These are phyloP conservation scores for Lytechinus variegatus DNA, from an alignment of 35 echinoderm and acorn worm species.

Conservation along the genomic window DNA sequence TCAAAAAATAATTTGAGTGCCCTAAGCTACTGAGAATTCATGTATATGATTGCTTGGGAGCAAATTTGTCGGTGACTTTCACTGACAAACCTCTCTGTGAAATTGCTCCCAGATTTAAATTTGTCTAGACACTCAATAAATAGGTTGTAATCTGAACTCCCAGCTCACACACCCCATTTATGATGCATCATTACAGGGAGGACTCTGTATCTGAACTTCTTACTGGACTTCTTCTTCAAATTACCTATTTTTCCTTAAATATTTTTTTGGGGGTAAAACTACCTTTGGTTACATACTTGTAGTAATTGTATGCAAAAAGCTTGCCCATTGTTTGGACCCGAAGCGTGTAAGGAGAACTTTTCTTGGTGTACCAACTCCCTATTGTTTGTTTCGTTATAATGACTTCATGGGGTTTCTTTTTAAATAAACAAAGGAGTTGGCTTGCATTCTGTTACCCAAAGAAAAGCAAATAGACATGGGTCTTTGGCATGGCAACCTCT, in stretches of 20 bases:
- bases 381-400: background rate
- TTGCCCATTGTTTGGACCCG: background rate
- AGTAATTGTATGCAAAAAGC: background rate
- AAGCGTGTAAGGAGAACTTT: background rate
- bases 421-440: background rate
- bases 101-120: too few species aligned
- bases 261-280: background rate
- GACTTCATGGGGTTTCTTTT: background rate
- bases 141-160: too few species aligned
- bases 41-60: too few species aligned
- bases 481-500: background rate
- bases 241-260: background rate
- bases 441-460: background rate
- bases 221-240: too few species aligned
- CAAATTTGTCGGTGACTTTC: too few species aligned
- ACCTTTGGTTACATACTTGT: background rate
- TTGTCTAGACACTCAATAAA: too few species aligned
- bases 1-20: too few species aligned
- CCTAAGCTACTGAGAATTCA: too few species aligned
- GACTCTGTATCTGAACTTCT: too few species aligned
- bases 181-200: too few species aligned
- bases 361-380: background rate
- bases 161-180: too few species aligned
- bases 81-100: too few species aligned
- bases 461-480: background rate